phyloP scores from a whole-genome alignment of 2,888 invertebrate genomes.

The Trileptium ribeirensis region DNA sequence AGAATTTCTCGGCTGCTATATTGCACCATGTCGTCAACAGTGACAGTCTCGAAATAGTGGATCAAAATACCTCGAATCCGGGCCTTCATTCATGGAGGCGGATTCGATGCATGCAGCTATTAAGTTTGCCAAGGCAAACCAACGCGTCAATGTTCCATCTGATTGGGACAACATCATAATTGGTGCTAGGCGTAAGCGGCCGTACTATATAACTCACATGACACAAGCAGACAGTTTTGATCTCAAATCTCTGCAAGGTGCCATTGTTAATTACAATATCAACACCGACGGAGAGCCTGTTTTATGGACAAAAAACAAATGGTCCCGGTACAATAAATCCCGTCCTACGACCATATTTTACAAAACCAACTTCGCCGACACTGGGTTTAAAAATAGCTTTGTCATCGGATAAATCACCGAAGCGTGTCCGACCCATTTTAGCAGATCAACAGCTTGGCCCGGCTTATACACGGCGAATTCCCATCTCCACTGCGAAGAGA shows the following conservation, averaged over 20 bases:
- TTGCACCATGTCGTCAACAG: not conserved
- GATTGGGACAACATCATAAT: not conserved
- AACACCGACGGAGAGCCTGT: not conserved
- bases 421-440: not conserved
- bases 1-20: not conserved
- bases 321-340: not conserved
- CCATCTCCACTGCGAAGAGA: not conserved
- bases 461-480: not conserved
- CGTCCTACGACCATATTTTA: not conserved
- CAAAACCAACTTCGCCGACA: not conserved
- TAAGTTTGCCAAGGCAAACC: not conserved
- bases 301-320: not conserved
- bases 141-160: not conserved
- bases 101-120: conserved; percentile 17
- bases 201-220: not conserved
- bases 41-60: not conserved
- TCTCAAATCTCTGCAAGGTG: not conserved
- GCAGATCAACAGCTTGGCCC: no score
- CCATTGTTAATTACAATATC: not conserved
- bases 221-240: not conserved
- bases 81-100: conserved; percentile 13
- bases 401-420: not conserved
- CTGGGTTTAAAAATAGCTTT: not conserved
- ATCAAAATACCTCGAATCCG: conserved; percentile 12
- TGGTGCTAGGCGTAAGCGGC: not conserved